Conservation (phyloP, 2,113 vertebrate species). For the Hydropotes inermis region DNA sequence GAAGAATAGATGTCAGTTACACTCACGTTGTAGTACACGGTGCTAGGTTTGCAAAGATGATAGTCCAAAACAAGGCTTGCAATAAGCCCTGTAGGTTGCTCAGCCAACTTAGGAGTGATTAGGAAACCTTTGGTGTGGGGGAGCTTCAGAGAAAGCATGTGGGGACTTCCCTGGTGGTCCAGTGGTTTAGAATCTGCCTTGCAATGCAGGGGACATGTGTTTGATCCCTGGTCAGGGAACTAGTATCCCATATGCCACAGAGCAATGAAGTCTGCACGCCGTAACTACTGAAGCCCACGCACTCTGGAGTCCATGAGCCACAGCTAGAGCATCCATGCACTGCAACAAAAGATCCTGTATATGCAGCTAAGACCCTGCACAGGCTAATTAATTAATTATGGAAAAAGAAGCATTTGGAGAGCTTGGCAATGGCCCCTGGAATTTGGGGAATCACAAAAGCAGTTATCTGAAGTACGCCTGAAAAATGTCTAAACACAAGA, state of each 20-base stretch:
- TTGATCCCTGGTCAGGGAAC: background rate
- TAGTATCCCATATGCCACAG: background rate
- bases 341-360: background rate
- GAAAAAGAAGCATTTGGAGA: background rate
- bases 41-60: background rate
- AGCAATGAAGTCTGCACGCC: background rate
- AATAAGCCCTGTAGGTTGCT: background rate
- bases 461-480: background rate
- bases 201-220: background rate
- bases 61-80: background rate
- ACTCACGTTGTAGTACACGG: background rate
- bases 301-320: background rate
- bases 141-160: background rate
- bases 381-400: background rate
- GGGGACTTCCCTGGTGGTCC: background rate
- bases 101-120: background rate
- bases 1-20: background rate
- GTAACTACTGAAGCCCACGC: background rate
- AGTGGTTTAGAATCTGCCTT: background rate
- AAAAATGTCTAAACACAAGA: background rate
- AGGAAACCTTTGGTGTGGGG: background rate
- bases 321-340: background rate
- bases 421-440: background rate
- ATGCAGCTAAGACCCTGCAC: background rate
- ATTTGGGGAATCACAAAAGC: background rate